phyloP scores from a whole-genome alignment of 2,888 invertebrate genomes.

The Nowickia ferox region DNA sequence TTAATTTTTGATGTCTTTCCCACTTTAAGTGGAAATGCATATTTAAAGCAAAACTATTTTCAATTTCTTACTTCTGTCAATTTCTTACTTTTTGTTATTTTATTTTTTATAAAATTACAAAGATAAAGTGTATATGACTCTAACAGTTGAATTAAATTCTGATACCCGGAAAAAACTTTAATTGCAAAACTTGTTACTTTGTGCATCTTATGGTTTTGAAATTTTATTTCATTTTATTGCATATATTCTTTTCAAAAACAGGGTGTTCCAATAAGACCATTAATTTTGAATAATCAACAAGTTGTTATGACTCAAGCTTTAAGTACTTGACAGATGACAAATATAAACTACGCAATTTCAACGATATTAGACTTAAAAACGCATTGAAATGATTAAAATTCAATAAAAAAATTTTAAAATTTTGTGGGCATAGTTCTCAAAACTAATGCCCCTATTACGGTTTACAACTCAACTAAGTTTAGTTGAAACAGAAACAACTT shows the following conservation, averaged over 20 bases:
- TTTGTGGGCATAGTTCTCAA: too few species aligned
- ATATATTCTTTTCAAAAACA: background rate
- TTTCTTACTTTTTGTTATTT: background rate
- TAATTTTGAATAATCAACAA: too few species aligned
- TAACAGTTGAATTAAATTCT: background rate
- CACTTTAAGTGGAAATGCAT: background rate
- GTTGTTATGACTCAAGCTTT: too few species aligned
- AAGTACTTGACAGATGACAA: too few species aligned
- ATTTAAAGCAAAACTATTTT: background rate
- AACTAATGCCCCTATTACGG: too few species aligned
- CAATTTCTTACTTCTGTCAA: background rate
- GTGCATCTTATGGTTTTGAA: constrained; percentile 66
- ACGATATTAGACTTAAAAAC: too few species aligned
- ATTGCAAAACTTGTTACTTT: constrained; percentile 73
- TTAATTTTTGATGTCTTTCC: background rate
- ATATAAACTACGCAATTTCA: too few species aligned
- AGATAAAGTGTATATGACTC: background rate
- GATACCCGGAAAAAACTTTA: constrained; percentile 63
- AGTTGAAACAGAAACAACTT: too few species aligned
- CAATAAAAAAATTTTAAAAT: too few species aligned
- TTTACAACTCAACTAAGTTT: too few species aligned
- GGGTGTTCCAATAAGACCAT: too few species aligned
- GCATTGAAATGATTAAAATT: too few species aligned
- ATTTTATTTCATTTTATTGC: constrained; percentile 39
- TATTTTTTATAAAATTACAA: background rate